These are phyloP conservation scores for Galaxias olidus DNA, from an alignment of 2,797 vertebrate genomes.

Conservation along the genomic window DNA sequence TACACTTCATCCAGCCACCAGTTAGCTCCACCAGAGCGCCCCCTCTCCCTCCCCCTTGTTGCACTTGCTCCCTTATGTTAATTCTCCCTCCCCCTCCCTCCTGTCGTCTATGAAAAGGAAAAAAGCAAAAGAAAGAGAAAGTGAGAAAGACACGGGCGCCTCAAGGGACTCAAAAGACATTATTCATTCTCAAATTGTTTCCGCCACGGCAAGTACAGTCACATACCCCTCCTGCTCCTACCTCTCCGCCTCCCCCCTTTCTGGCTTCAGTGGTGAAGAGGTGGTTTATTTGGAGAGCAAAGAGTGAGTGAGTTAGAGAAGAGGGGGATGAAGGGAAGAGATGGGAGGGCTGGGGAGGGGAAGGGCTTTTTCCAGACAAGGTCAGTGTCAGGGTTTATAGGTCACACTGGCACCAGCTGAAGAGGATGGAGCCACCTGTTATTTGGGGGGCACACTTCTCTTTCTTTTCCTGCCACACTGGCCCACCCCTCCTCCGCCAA, in stretches of 20 bases:
- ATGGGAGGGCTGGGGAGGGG: conserved; percentile 9
- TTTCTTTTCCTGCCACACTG: conserved; percentile 53
- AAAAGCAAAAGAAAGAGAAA: conserved; percentile 34
- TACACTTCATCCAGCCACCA: conserved; percentile 99
- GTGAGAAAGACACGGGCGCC: conserved; percentile 76
- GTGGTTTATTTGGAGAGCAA: conserved; percentile 49
- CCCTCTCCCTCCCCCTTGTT: conserved; percentile 74
- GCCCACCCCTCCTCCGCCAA: conserved; percentile 38
- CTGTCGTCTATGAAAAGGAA: conserved; percentile 6
- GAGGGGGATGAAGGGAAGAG: conserved; percentile 23
- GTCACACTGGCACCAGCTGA: conserved; percentile 91
- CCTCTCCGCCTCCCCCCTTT: conserved; percentile 48
- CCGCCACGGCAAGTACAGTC: conserved; percentile 92
- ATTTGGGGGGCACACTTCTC: conserved; percentile 70
- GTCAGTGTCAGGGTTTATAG: conserved; percentile 86
- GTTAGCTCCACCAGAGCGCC: conserved; percentile 90
- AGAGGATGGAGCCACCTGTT: conserved; percentile 91
- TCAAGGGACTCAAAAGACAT: conserved; percentile 86
- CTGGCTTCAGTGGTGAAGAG: conserved; percentile 48
- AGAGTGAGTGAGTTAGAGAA: conserved; percentile 36
- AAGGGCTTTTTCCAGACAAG: conserved; percentile 82
- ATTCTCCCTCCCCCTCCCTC: conserved; percentile 72
- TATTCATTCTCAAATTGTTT: conserved; percentile 95
- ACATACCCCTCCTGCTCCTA: conserved; percentile 69
- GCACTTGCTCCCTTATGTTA: conserved; percentile 97